A percentile compares a stretch with the other conserved stretches of the same genome.
Evolutionary conservation across 2,888 invertebrate species (phyloP).

Genomic region (Physocephala rufipes): DNA sequence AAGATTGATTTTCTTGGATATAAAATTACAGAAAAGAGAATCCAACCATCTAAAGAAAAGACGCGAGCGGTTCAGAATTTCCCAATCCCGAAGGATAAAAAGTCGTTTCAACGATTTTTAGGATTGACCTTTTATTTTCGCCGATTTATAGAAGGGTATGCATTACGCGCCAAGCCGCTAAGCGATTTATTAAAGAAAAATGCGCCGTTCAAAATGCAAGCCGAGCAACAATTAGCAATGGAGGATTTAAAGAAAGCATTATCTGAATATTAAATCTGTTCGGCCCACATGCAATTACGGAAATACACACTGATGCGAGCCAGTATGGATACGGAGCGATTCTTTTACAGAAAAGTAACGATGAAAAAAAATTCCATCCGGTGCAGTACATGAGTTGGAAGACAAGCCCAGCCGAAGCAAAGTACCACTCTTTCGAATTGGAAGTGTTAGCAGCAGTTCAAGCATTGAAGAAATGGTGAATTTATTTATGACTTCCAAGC

Average conservation of each 20-base stretch:
- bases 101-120: conserved; percentile 36
- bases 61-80: conserved; percentile 30
- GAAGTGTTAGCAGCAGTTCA: conserved; percentile 20
- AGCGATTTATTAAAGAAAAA: conserved; percentile 48
- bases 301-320: conserved; percentile 45
- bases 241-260: conserved; percentile 38
- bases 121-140: conserved; percentile 41
- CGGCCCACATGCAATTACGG: conserved; percentile 37
- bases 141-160: conserved; percentile 36
- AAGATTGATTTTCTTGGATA: conserved; percentile 27
- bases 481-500: conserved; percentile 7
- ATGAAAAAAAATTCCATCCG: conserved; percentile 36
- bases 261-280: conserved; percentile 38
- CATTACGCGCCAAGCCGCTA: conserved; percentile 57
- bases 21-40: conserved; percentile 14
- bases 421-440: conserved; percentile 25
- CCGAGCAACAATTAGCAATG: conserved; percentile 33
- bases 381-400: conserved; percentile 43
- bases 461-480: conserved; percentile 25
- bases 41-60: conserved; percentile 36
- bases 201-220: conserved; percentile 35
- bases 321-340: conserved; percentile 27
- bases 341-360: conserved; percentile 38
- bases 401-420: conserved; percentile 32
- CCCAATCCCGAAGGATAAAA: conserved; percentile 31